phyloP scores from a whole-genome alignment of 2,888 invertebrate species.

The Malthinus flaveolus region DNA sequence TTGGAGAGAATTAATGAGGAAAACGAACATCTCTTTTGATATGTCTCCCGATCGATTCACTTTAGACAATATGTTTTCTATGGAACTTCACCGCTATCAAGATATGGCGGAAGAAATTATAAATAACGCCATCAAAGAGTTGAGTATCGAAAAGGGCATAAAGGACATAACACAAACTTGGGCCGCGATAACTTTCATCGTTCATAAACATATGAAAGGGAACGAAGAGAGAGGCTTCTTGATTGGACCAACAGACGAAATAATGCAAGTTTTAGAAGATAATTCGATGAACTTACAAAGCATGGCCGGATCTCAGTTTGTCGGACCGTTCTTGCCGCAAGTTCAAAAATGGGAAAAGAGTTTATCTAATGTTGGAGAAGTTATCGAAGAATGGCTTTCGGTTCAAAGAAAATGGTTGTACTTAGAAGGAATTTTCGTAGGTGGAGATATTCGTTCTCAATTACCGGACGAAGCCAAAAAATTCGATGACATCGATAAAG shows the following conservation, averaged over 20 bases:
- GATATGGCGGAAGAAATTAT: slow-evolving; percentile 86
- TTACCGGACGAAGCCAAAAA: slow-evolving; percentile 88
- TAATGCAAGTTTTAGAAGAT: slow-evolving; percentile 80
- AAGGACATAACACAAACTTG: slow-evolving; percentile 80
- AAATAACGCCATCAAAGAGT: slow-evolving; percentile 85
- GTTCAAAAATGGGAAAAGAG: slow-evolving; percentile 87
- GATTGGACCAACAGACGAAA: slow-evolving; percentile 82
- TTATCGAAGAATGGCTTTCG: slow-evolving; percentile 84
- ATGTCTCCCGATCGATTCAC: slow-evolving; percentile 90
- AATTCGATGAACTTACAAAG: slow-evolving; percentile 89
- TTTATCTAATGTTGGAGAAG: slow-evolving; percentile 79
- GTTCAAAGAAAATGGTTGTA: slow-evolving; percentile 92
- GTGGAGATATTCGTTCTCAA: slow-evolving; percentile 84
- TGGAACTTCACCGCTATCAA: slow-evolving; percentile 86
- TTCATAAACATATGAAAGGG: slow-evolving; percentile 70
- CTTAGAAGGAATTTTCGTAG: slow-evolving; percentile 89
- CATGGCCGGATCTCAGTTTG: slow-evolving; percentile 88
- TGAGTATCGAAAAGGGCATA: slow-evolving; percentile 88
- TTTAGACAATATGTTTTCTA: slow-evolving; percentile 87
- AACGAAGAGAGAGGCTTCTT: slow-evolving; percentile 79
- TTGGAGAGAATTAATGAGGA: slow-evolving; percentile 86
- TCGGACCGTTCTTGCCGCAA: slow-evolving; percentile 81
- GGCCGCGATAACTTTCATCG: slow-evolving; percentile 66
- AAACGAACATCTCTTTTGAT: slow-evolving; percentile 82
- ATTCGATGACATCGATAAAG: slow-evolving; percentile 86